phyloP scores from a whole-genome alignment of 2,797 vertebrate species.

The Cossypha polioptera region DNA sequence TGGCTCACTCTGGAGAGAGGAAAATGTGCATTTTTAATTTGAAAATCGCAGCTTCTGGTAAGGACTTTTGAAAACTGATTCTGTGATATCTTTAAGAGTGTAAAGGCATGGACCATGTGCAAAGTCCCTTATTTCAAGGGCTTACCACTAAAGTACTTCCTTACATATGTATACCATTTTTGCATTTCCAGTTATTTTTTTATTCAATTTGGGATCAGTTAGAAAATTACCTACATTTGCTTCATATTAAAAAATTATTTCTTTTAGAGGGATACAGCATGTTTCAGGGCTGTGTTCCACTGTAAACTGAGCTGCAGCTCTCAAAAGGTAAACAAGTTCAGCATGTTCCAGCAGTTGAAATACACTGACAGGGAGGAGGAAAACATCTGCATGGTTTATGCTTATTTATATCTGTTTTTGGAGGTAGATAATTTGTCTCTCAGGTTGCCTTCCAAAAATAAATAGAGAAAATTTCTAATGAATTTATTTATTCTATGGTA shows the following conservation, averaged over 20 bases:
- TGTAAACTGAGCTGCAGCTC: neutral
- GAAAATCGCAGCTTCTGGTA: neutral
- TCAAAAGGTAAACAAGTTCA: slow-evolving; percentile 13
- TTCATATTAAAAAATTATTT: neutral
- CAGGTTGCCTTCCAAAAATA: slow-evolving; percentile 34
- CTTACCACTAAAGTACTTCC: neutral
- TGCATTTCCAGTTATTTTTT: neutral
- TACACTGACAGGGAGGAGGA: neutral
- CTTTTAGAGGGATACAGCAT: neutral
- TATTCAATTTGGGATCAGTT: neutral
- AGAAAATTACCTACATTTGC: neutral
- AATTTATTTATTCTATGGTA: neutral
- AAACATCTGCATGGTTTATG: slow-evolving; percentile 5
- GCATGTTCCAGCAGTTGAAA: slow-evolving; percentile 7
- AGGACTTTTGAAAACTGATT: neutral
- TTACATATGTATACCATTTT: neutral
- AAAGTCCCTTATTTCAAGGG: neutral
- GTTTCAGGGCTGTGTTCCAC: neutral
- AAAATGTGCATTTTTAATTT: neutral
- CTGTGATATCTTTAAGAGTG: neutral
- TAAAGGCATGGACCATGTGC: neutral
- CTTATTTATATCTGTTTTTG: slow-evolving; percentile 34
- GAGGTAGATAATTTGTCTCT: slow-evolving; percentile 22
- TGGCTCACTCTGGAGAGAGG: neutral
- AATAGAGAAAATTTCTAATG: neutral